These are phyloP conservation scores for Amiota mariae DNA, from an alignment of 2,888 invertebrate genomes.

Conservation along the genomic window DNA sequence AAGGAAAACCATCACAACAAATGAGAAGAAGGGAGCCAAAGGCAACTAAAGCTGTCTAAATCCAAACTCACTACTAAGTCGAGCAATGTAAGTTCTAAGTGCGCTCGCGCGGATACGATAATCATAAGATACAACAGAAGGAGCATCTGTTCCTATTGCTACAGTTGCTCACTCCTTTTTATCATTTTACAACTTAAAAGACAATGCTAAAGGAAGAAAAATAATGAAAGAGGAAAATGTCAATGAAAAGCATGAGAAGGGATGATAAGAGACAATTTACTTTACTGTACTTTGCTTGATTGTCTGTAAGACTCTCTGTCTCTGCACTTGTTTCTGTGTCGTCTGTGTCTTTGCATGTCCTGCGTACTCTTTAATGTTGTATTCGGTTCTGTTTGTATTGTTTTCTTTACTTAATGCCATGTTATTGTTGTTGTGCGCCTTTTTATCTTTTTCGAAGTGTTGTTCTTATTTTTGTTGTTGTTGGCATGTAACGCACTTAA, in stretches of 20 bases:
- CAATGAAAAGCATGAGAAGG: not conserved
- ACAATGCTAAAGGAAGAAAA: not conserved
- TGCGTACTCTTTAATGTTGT: slow-evolving; percentile 33
- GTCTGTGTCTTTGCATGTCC: too few relatives aligned
- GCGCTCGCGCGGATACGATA: too few relatives aligned
- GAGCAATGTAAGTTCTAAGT: too few relatives aligned
- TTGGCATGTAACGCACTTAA: slow-evolving; percentile 53
- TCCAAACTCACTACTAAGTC: too few relatives aligned
- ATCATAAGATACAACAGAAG: not conserved
- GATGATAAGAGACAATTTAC: not conserved
- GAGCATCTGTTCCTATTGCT: not conserved
- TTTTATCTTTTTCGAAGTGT: slow-evolving; percentile 3
- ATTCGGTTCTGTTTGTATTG: slow-evolving; percentile 9
- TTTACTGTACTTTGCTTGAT: slow-evolving; percentile 44
- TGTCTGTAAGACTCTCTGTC: not conserved
- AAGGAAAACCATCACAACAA: too few relatives aligned
- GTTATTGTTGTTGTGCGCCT: not conserved
- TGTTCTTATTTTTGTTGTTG: slow-evolving; percentile 30
- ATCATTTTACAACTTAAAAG: slow-evolving; percentile 15
- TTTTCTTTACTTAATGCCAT: slow-evolving; percentile 28
- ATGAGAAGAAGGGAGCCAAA: not conserved
- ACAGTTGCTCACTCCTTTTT: not conserved
- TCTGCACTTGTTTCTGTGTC: slow-evolving; percentile 16
- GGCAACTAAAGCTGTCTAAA: not conserved
- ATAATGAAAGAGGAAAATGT: not conserved